Conservation (phyloP, 2,888 invertebrate species). For the Drosophila macrospina region DNA sequence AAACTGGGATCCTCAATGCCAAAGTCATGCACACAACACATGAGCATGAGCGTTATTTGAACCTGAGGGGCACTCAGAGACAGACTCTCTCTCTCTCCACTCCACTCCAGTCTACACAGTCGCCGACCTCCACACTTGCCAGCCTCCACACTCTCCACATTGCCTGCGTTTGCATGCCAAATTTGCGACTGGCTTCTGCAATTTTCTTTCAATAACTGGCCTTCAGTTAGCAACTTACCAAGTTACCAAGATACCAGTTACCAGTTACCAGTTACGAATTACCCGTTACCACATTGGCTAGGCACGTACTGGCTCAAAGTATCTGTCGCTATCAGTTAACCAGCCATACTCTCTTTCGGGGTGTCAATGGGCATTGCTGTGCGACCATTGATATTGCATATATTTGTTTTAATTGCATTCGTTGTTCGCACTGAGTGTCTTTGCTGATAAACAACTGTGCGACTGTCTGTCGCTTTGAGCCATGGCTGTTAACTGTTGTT, state of each 20-base stretch:
- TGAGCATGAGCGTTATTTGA: slow-evolving; percentile 44
- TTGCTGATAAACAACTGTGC: slow-evolving; percentile 33
- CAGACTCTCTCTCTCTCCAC: slow-evolving; percentile 1
- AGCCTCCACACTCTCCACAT: slow-evolving; percentile 3
- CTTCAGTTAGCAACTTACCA: slow-evolving; percentile 30
- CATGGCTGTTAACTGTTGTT: slow-evolving; percentile 26
- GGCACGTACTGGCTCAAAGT: slow-evolving; percentile 71
- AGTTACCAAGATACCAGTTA: slow-evolving; percentile 10
- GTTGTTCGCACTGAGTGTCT: slow-evolving; percentile 38
- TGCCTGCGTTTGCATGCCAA: slow-evolving; percentile 56
- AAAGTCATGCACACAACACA: slow-evolving; percentile 67
- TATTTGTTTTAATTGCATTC: slow-evolving; percentile 76
- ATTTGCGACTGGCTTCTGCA: slow-evolving; percentile 59
- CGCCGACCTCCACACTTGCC: slow-evolving; percentile 13
- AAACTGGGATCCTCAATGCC: slow-evolving; percentile 41
- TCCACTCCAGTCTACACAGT: too few species aligned
- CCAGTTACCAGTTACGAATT: slow-evolving; percentile 22
- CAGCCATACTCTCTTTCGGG: slow-evolving; percentile 12
- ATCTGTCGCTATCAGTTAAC: slow-evolving; percentile 64
- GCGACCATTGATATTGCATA: slow-evolving; percentile 56
- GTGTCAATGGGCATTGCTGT: slow-evolving; percentile 42
- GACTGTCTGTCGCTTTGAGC: not conserved
- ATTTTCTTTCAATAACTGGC: slow-evolving; percentile 70
- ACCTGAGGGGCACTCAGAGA: slow-evolving; percentile 16
- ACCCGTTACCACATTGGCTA: slow-evolving; percentile 45